Evolutionary conservation across 2,113 vertebrate species (phyloP), one percentile per base, ranked within the genome.

Genomic region (Triplophysa siluroides): DNA sequence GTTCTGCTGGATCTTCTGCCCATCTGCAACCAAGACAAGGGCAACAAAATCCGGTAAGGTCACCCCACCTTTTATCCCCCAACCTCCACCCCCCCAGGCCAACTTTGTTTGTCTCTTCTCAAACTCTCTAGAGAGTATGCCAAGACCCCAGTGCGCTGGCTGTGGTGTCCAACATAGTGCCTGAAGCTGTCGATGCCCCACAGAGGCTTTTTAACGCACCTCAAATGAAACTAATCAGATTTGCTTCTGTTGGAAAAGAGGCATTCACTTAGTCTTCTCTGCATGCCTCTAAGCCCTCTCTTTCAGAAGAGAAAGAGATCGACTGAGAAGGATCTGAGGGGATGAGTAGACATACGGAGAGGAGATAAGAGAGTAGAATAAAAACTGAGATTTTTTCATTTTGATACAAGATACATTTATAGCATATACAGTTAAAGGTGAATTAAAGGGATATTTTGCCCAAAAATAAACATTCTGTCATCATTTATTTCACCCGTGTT

Each of bases 1-100:
- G 97, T 99, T 45, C 93, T 99, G 10, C 93, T 99, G 90, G 97
- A 98, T 85, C 90, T 98, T 62, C 84, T 99, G 67, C 98, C 98
- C 45, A 93, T 98, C 68, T 99, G 98, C 88, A 98, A 98, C 90
- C 97, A 98, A 80, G 97, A 98, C 19, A 97, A 95, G 18, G 98
- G 98, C 74, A 97, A 97, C 89, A 99, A 99, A 91, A 96, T 99
- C 84, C 95, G 98, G 98, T 98, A 84, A 76, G 64, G 26, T 24
- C 52, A 8, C 18, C 29, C 75, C 72, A 58, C 64, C 29, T 23
- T 68, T 29, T 33, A 50, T 29, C 26, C 41, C 45, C 43, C 41
- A 61, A 67, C 54, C 50, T 24, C 50, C 72, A 66, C 11, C 19
- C 38, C 38, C 24, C 38, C 50, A 29, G 21, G 52, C 21, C 11